These are phyloP conservation scores for Drosophila nr. perissopoda DNA, from an alignment of 2,888 invertebrate genomes.

Conservation along the genomic window DNA sequence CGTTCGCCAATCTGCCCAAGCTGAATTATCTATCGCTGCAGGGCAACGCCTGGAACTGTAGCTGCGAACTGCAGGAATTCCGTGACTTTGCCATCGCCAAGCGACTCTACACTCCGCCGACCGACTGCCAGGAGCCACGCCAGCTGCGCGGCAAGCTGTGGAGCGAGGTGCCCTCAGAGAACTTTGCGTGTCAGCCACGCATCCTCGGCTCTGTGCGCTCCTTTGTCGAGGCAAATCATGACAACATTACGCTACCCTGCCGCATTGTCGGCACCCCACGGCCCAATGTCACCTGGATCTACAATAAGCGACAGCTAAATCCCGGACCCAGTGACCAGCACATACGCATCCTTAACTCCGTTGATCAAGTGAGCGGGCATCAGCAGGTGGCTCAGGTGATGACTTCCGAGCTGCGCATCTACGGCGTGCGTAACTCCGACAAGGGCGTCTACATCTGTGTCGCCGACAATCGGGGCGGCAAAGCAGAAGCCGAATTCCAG, in stretches of 20 bases:
- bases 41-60: slow-evolving; percentile 95
- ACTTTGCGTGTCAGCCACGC: slow-evolving; percentile 93
- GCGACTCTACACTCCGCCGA: slow-evolving; percentile 91
- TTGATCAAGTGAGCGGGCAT: slow-evolving; percentile 69
- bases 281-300: slow-evolving; percentile 90
- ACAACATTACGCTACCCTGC: slow-evolving; percentile 90
- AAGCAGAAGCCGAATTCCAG: slow-evolving; percentile 90
- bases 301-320: slow-evolving; percentile 82
- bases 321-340: slow-evolving; percentile 72
- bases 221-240: slow-evolving; percentile 88
- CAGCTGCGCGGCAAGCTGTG: slow-evolving; percentile 89
- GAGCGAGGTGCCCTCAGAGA: slow-evolving; percentile 89
- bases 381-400: slow-evolving; percentile 54
- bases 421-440: slow-evolving; percentile 88
- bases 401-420: slow-evolving; percentile 88
- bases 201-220: slow-evolving; percentile 86
- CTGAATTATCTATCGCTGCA: slow-evolving; percentile 91
- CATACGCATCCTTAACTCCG: slow-evolving; percentile 78
- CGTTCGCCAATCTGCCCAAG: slow-evolving; percentile 88
- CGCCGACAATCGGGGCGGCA: slow-evolving; percentile 93
- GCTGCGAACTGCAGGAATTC: slow-evolving; percentile 92
- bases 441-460: slow-evolving; percentile 92
- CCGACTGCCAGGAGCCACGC: slow-evolving; percentile 90
- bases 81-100: slow-evolving; percentile 91
- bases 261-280: slow-evolving; percentile 88